A percentile compares a stretch with the other conserved stretches of the same genome.
Evolutionary conservation across 2,797 vertebrate species (phyloP).

Genomic region (Loriculus beryllinus): DNA sequence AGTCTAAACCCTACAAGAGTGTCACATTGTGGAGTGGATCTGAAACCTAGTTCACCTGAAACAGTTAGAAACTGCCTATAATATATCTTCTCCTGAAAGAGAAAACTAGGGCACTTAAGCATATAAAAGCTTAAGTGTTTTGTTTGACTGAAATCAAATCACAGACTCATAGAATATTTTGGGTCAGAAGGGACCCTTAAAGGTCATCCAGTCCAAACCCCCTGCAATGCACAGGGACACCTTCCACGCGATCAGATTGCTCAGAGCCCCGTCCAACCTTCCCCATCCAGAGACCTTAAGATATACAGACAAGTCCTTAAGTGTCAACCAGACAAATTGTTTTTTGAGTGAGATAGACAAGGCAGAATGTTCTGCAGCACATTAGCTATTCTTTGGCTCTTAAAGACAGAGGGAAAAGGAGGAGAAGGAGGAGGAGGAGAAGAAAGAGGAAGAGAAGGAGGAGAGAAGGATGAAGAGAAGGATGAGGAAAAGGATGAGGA

Average conservation of each 20-base stretch:
- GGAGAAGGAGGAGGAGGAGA: rapidly evolving
- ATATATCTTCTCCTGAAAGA: not conserved
- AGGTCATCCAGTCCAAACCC: not conserved
- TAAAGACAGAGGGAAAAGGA: not conserved
- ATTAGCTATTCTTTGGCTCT: not conserved
- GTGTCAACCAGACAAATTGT: not conserved
- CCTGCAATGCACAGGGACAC: not conserved
- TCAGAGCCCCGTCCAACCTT: not conserved
- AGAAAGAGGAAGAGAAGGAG: rapidly evolving
- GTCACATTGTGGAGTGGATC: not conserved
- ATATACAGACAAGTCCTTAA: not conserved
- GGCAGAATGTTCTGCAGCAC: not conserved
- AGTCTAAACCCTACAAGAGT: not conserved
- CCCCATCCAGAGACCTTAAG: not conserved
- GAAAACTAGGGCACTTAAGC: not conserved
- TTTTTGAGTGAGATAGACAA: not conserved
- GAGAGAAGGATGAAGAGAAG: rapidly evolving
- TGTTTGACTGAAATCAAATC: not conserved
- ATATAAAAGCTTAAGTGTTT: not conserved
- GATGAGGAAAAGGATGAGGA: rapidly evolving
- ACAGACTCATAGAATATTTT: not conserved
- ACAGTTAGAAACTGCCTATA: not conserved
- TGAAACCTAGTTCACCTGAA: not conserved
- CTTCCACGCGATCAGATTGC: not conserved
- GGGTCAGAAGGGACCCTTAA: not conserved